A percentile compares a stretch with the other conserved stretches of the same genome.
Evolutionary conservation across 2,797 vertebrate species (phyloP).

Genomic region (Cuniculus paca): DNA sequence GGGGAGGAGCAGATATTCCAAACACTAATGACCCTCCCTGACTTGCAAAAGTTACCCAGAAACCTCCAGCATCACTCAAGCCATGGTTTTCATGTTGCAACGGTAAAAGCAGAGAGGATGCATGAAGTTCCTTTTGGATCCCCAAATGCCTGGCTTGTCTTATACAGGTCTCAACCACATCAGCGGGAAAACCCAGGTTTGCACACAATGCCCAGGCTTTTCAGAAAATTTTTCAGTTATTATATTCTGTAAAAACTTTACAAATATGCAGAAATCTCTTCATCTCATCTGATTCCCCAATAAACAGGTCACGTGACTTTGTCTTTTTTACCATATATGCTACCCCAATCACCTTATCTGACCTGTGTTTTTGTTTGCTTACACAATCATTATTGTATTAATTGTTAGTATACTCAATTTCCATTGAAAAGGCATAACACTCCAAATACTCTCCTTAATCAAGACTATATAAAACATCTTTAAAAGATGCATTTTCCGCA

Average conservation of each 20-base stretch:
- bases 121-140: accelerated
- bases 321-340: too few species aligned
- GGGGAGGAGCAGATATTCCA: background rate
- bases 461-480: background rate
- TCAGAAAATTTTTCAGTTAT: background rate
- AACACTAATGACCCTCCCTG: too few species aligned
- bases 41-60: background rate
- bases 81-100: too few species aligned
- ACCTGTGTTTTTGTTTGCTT: too few species aligned
- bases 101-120: background rate
- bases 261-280: too few species aligned
- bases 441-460: background rate
- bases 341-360: background rate
- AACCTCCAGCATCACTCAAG: background rate
- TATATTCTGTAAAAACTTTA: background rate
- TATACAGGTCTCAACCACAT: too few species aligned
- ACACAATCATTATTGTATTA: background rate
- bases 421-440: background rate
- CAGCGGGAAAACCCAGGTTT: background rate
- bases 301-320: too few species aligned
- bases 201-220: background rate
- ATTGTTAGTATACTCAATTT: background rate
- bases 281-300: background rate
- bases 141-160: background rate
- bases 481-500: background rate